These are phyloP conservation scores for Calosoma granatense DNA, from an alignment of 1,140 invertebrate species.

Conservation along the genomic window DNA sequence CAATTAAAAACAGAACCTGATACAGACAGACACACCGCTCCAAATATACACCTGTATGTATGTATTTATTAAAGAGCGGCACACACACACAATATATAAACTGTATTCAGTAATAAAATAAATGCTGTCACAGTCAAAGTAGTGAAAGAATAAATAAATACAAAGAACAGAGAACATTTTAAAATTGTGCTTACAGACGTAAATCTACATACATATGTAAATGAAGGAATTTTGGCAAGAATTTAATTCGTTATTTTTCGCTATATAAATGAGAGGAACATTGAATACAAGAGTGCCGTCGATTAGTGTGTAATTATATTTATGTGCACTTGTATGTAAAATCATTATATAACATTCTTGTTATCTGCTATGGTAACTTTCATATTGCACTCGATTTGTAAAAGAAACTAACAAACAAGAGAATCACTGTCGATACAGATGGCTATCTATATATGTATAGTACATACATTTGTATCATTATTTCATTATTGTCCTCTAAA, in stretches of 20 bases:
- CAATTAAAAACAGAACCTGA: neutral
- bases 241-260: neutral
- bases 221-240: neutral
- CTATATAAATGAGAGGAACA: neutral
- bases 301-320: neutral
- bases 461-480: neutral
- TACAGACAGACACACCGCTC: neutral
- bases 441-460: neutral
- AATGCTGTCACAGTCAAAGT: neutral
- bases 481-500: constrained; percentile 1
- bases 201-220: too few relatives aligned
- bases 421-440: neutral
- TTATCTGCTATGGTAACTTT: neutral
- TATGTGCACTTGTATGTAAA: neutral
- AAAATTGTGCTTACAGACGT: too few relatives aligned
- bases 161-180: too few relatives aligned
- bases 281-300: neutral
- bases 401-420: neutral
- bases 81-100: neutral
- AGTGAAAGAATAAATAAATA: neutral
- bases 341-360: neutral
- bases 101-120: neutral
- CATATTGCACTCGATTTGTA: constrained; percentile 1
- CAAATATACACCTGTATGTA: too few relatives aligned
- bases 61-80: neutral